Conservation (phyloP, 1,140 invertebrate genomes). For the Macrobrachium rosenbergii region DNA sequence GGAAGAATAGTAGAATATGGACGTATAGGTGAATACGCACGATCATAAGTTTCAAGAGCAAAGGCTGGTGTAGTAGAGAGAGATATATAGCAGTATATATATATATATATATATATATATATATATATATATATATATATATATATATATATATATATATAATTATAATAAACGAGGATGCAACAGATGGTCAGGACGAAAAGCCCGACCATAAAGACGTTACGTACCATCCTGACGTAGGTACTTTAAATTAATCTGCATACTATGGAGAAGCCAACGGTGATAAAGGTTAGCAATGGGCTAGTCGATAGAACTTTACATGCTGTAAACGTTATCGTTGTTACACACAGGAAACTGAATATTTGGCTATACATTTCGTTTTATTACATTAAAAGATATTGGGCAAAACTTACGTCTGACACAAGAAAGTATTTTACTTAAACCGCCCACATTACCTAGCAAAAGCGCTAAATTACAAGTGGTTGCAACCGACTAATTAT, state of each 20-base stretch:
- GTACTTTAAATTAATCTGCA: neutral
- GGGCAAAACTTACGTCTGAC: neutral
- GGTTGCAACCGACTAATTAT: constrained; percentile 41
- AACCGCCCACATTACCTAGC: constrained; percentile 12
- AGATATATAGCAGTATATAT: neutral
- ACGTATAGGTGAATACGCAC: too few relatives aligned
- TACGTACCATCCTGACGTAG: too few relatives aligned
- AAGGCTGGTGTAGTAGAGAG: neutral
- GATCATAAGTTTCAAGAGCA: too few relatives aligned
- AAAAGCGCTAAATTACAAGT: constrained; percentile 29
- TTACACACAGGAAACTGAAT: too few relatives aligned
- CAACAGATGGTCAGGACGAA: too few relatives aligned
- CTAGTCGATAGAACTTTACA: too few relatives aligned
- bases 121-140: constrained; percentile 19
- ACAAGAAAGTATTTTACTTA: neutral
- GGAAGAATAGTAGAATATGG: neutral
- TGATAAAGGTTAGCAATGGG: too few relatives aligned
- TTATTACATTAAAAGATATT: neutral
- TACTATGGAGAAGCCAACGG: neutral
- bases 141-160: constrained; percentile 2
- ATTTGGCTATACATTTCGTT: too few relatives aligned
- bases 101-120: neutral
- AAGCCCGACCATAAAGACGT: too few relatives aligned
- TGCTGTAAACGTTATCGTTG: too few relatives aligned
- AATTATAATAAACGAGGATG: neutral